Base-by-base conservation (phyloP, 2,888 invertebrate genomes). In the Lasioglossum malachurum region DNA sequence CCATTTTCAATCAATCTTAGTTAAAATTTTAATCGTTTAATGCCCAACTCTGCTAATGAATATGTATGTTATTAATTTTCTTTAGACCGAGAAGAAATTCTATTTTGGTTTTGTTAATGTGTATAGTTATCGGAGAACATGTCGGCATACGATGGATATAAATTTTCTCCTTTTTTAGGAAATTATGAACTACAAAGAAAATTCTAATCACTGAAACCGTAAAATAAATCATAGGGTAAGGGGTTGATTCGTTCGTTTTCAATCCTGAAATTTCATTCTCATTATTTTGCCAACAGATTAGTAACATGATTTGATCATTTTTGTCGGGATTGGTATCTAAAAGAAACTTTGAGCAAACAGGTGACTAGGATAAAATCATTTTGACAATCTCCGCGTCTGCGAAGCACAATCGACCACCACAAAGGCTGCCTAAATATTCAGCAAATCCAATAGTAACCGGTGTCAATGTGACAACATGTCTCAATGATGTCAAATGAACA, bases 401-500 rank as follows among this genome's bases (percentile, higher is more conserved):
- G 0, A 64, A 35, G 35, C 23, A 3, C 67, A 19, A 35, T 67
- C 67, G 60, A 67, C 53, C 67, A n/a, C n/a, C 35, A 67, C 84
- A 88, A 88, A 91, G 82, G 87, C 88, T 91, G 82, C 88, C 92
- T 91, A 93, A 93, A 93, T 91, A 93, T 92, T 91, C 87, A 78
- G 80, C 72, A 93, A 94, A 94, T 94, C 93, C 93, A 91, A 94
- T 92, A 87, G 74, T 75, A 77, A 83, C 89, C 83, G 84, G 88
- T 87, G 89, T 87, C 90, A 88, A 89, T 84, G 90, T 86, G 82
- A 88, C 90, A 93, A 93, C 94, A 93, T 92, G 91, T 93, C 92
- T 92, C 93, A 93, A 94, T 93, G 92, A 94, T 94, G 94, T 94
- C 93, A 94, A 95, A 94, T 95, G 95, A 95, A 94, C 94, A 95